phyloP scores from a whole-genome alignment of 2,888 invertebrate species.

The Papilio gigon region DNA sequence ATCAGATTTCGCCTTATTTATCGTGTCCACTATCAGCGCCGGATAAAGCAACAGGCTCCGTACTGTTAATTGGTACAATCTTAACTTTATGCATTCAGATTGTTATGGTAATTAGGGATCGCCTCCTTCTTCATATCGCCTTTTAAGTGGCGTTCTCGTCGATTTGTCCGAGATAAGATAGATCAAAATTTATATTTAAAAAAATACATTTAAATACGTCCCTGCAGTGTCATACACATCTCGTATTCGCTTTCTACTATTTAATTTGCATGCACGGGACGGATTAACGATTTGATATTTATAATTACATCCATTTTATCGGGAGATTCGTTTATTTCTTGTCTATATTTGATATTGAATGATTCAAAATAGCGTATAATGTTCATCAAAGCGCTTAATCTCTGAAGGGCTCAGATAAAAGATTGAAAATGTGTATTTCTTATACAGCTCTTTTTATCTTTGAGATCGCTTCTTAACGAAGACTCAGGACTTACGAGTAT shows the following conservation, averaged over 20 bases:
- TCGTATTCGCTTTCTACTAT: conserved; percentile 21
- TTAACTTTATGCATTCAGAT: conserved; percentile 78
- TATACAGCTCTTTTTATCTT: background rate
- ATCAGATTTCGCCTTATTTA: conserved; percentile 62
- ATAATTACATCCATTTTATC: background rate
- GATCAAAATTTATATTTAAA: conserved; percentile 54
- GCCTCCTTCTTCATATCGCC: conserved; percentile 54
- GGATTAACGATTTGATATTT: conserved; percentile 4
- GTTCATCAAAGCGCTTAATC: background rate
- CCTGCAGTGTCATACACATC: conserved; percentile 13
- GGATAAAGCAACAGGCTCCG: conserved; percentile 60
- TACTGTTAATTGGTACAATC: conserved; percentile 77
- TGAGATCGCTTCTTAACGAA: conserved; percentile 7
- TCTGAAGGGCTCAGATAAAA: conserved; percentile 1
- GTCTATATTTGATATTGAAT: conserved; percentile 13
- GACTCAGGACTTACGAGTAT: background rate
- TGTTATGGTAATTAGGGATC: conserved; percentile 73
- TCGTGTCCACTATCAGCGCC: conserved; percentile 52
- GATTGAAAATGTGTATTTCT: conserved; percentile 13
- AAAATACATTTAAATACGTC: conserved; percentile 52
- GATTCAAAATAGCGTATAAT: conserved; percentile 8
- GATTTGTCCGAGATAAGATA: conserved; percentile 76
- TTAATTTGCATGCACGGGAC: conserved; percentile 28
- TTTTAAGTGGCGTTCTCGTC: conserved; percentile 73
- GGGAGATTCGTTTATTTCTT: background rate